A percentile compares a stretch with the other conserved stretches of the same genome.
phyloP scores from a whole-genome alignment of 1,140 invertebrate genomes.

The Drosophila setifemur region DNA sequence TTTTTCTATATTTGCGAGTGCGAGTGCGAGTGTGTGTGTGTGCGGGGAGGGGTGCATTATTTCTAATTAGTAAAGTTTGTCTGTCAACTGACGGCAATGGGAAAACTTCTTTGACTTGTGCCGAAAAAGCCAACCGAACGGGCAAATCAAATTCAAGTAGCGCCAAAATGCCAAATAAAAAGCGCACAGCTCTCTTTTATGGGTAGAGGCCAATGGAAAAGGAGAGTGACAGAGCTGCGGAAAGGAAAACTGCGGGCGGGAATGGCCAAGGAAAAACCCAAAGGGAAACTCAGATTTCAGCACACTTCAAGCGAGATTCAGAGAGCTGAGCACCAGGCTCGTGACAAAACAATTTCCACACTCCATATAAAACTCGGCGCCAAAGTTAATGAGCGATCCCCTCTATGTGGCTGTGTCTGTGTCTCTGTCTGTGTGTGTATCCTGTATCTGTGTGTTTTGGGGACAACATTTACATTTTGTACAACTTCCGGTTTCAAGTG shows the following conservation, averaged over 20 bases:
- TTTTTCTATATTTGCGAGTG: slow-evolving; percentile 13
- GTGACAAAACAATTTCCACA: slow-evolving; percentile 32
- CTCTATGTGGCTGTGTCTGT: not conserved
- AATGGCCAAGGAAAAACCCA: not conserved
- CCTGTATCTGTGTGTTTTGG: not conserved
- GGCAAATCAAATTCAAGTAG: slow-evolving; percentile 65
- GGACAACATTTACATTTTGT: slow-evolving; percentile 54
- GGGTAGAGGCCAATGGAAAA: too few species aligned
- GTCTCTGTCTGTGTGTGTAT: not conserved
- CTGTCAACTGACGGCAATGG: slow-evolving; percentile 52
- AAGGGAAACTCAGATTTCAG: slow-evolving; percentile 21
- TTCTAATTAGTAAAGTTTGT: slow-evolving; percentile 79
- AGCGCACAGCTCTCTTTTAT: too few species aligned
- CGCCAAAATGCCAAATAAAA: slow-evolving; percentile 62
- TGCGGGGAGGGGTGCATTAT: slow-evolving; percentile 67
- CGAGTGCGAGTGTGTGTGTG: slow-evolving; percentile 21
- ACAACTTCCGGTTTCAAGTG: slow-evolving; percentile 47
- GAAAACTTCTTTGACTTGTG: slow-evolving; percentile 69
- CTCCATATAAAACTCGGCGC: slow-evolving; percentile 27
- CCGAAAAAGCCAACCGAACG: slow-evolving; percentile 52
- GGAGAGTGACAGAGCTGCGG: too few species aligned
- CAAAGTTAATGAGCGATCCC: slow-evolving; percentile 57
- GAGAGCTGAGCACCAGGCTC: slow-evolving; percentile 22
- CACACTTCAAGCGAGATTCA: slow-evolving; percentile 11
- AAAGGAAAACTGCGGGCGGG: not conserved